Evolutionary conservation across 2,797 vertebrate species (phyloP), one percentile per base, ranked within the genome.

Genomic region (Nasua narica): DNA sequence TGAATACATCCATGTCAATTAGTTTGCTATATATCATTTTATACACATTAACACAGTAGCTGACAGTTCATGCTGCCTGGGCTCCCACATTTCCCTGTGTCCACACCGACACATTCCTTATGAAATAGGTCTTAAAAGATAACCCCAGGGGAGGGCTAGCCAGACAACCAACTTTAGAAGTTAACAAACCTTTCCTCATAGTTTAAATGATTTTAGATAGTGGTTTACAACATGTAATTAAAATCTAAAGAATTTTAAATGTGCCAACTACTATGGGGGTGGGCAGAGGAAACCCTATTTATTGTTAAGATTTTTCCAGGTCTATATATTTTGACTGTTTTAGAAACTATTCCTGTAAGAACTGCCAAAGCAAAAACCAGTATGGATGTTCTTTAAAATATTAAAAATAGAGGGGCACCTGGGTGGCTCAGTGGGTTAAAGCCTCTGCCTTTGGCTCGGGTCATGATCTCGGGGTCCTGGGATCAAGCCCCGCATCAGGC

Each of bases 291-390:
- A 74, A 19, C 29, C 9, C 40, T 96, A 15, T 90, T 52, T 72
- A 84, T 4, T 83, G 54, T 70, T 54, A 91, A 87, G 43, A 87
- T 65, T 94, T 56, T 84, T 89, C 74, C 74, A 79, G 23, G 25
- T 76, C 50, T 93, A 56, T 52, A 79, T 11, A 14, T 91, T 97
- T 93, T 62, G 74, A 87, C 27, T 88, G n/a, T 76, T 86, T 92
- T 54, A 87, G 32, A 96, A 94, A 94, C 29, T 74, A 94, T 54
- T 67, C 15, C 69, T 93, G 9, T 16, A 93, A 94, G 19, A 97
- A 93, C 12, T 95, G 50, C 9, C 25, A 91, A 69, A 94, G 37
- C 21, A 67, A 67, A 35, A 67, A 35, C 11, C 65, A 67, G n/a
- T 35, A 67, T 35, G 18, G n/a, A 67, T 67, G 10, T 67, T 67